phyloP scores from a whole-genome alignment of 2,888 invertebrate genomes.

The Scrobipalpa costella region DNA sequence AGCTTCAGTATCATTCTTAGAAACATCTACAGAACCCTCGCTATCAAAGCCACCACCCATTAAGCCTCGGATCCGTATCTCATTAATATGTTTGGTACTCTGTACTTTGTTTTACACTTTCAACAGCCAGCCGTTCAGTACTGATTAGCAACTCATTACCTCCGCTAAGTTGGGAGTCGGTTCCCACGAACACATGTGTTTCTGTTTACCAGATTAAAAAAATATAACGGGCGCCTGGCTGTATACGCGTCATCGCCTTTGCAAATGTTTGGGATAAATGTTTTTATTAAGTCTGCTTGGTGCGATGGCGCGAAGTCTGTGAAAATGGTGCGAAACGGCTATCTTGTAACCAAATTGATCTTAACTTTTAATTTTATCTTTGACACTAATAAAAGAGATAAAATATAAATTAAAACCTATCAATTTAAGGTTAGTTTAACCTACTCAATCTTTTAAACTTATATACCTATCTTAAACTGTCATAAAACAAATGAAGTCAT shows the following conservation, averaged over 20 bases:
- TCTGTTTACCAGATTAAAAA: conserved; percentile 58
- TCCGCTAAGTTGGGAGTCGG: conserved; percentile 29
- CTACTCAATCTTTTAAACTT: background rate
- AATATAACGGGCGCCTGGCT: conserved; percentile 50
- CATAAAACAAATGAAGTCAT: conserved; percentile 4
- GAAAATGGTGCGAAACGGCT: background rate
- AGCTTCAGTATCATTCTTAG: background rate
- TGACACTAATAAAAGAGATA: background rate
- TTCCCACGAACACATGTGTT: conserved; percentile 74
- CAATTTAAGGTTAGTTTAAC: background rate
- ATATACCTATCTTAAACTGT: background rate
- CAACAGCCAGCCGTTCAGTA: conserved; percentile 17
- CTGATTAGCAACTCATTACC: conserved; percentile 25
- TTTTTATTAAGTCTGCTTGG: conserved; percentile 35
- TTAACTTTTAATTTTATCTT: no score
- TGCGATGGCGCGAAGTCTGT: conserved; percentile 3
- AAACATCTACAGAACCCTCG: background rate
- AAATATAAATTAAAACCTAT: background rate
- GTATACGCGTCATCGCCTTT: conserved; percentile 64
- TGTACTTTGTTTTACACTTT: conserved; percentile 10
- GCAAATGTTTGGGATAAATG: conserved; percentile 43
- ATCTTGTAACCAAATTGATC: background rate
- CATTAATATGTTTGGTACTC: conserved; percentile 4
- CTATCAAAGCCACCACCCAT: background rate
- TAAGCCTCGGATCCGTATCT: background rate